phyloP scores from a whole-genome alignment of 2,888 invertebrate species.

The Calephelis perditalis region DNA sequence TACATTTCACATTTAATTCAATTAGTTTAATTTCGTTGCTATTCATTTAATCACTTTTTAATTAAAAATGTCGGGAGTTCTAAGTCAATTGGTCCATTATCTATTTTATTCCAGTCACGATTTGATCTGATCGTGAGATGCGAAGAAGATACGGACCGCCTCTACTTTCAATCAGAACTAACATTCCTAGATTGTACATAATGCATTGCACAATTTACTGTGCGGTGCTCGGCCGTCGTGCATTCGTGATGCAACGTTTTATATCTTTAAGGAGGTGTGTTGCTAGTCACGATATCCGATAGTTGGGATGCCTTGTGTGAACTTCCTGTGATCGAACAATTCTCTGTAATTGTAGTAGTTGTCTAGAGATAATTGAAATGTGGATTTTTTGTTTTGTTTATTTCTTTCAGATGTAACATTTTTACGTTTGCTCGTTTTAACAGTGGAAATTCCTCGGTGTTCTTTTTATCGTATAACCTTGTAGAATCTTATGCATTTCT shows the following conservation, averaged over 20 bases:
- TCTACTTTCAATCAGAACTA: not conserved
- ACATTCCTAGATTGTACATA: slow-evolving; percentile 21
- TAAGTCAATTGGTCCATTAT: not conserved
- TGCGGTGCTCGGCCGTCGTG: slow-evolving; percentile 39
- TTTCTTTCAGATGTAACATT: too few species aligned
- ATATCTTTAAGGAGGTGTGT: slow-evolving; percentile 55
- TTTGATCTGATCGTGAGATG: slow-evolving; percentile 13
- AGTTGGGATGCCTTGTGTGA: slow-evolving; percentile 27
- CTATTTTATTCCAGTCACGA: slow-evolving; percentile 8
- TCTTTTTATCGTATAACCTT: too few species aligned
- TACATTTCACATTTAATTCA: too few species aligned
- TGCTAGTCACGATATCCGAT: slow-evolving; percentile 53
- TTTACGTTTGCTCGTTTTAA: too few species aligned
- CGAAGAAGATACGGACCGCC: slow-evolving; percentile 2
- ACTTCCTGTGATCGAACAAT: slow-evolving; percentile 20
- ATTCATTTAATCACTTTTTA: not conserved
- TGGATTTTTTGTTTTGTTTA: not conserved
- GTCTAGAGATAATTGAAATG: slow-evolving; percentile 8
- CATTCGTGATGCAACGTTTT: slow-evolving; percentile 49
- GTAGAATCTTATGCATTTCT: too few species aligned
- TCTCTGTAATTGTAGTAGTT: not conserved
- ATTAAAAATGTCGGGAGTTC: not conserved
- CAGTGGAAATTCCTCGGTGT: too few species aligned
- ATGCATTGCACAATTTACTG: slow-evolving; percentile 64
- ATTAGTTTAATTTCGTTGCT: not conserved